Conservation (phyloP, 2,797 vertebrate species). For the Muscicapa comitata region DNA sequence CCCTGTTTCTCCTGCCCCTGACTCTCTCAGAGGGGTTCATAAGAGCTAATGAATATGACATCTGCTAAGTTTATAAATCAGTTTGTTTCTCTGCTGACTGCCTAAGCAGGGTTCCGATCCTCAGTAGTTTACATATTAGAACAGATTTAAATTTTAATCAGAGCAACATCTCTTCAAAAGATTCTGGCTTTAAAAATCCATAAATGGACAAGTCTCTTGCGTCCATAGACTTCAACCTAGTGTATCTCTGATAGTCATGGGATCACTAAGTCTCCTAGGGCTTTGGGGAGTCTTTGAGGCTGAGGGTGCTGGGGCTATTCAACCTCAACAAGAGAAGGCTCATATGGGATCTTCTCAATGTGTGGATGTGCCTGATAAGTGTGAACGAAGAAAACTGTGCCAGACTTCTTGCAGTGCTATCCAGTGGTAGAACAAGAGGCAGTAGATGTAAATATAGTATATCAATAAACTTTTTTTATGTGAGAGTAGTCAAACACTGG, state of each 20-base stretch:
- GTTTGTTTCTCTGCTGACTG: background rate
- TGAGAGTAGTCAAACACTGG: background rate
- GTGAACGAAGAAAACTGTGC: background rate
- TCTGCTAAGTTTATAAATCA: background rate
- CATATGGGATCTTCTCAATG: rapidly evolving
- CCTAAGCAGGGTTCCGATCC: background rate
- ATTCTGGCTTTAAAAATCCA: background rate
- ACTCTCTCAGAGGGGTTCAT: background rate
- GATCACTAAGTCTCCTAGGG: background rate
- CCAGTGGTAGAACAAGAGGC: background rate
- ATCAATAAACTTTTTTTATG: background rate
- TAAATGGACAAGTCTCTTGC: background rate
- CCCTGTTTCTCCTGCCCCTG: background rate
- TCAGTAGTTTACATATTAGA: background rate
- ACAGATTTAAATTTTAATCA: background rate
- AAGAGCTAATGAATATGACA: background rate
- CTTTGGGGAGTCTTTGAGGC: background rate
- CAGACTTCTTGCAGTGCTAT: background rate
- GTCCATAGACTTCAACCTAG: background rate
- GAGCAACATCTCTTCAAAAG: background rate
- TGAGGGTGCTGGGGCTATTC: background rate
- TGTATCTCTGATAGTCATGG: background rate
- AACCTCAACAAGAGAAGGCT: background rate
- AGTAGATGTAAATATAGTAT: background rate
- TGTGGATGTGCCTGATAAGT: background rate